Conservation (phyloP, 2,888 invertebrate species). For the Pimpla rufipes region DNA sequence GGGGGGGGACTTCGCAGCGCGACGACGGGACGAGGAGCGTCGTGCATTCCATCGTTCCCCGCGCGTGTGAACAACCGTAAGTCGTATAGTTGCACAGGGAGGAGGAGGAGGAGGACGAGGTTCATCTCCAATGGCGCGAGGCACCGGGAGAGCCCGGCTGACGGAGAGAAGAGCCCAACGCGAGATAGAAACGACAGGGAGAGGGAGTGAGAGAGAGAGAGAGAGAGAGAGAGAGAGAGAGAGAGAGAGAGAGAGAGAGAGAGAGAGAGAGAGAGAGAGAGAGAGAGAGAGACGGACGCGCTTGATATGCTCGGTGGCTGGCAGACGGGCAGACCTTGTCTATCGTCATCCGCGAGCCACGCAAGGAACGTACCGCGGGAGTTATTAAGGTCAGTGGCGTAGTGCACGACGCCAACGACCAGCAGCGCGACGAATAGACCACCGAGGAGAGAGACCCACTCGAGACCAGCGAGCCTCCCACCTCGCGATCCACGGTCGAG, state of each 20-base stretch:
- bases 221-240: slow-evolving; percentile 29
- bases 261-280: slow-evolving; percentile 25
- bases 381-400: slow-evolving; percentile 83
- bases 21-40: slow-evolving; percentile 15
- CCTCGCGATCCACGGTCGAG: slow-evolving; percentile 40
- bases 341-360: slow-evolving; percentile 80
- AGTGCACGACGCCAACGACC: slow-evolving; percentile 64
- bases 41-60: slow-evolving; percentile 76
- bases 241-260: slow-evolving; percentile 50
- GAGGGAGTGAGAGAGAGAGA: background rate
- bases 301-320: slow-evolving; percentile 77
- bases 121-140: slow-evolving; percentile 54
- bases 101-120: slow-evolving; percentile 63
- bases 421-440: slow-evolving; percentile 23
- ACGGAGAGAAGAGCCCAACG: slow-evolving; percentile 13
- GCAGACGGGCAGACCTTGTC: slow-evolving; percentile 79
- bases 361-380: slow-evolving; percentile 76
- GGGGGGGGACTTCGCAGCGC: slow-evolving; percentile 5
- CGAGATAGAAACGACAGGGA: slow-evolving; percentile 49
- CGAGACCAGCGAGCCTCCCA: background rate
- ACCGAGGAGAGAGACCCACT: slow-evolving; percentile 17
- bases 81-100: slow-evolving; percentile 69
- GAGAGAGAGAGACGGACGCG: slow-evolving; percentile 49
- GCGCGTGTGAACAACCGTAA: slow-evolving; percentile 77
- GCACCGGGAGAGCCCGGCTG: slow-evolving; percentile 28